A percentile compares a stretch with the other conserved stretches of the same genome.
These are phyloP conservation scores for Tapirus terrestris DNA, from an alignment of 2,113 vertebrate species.

Conservation along the genomic window DNA sequence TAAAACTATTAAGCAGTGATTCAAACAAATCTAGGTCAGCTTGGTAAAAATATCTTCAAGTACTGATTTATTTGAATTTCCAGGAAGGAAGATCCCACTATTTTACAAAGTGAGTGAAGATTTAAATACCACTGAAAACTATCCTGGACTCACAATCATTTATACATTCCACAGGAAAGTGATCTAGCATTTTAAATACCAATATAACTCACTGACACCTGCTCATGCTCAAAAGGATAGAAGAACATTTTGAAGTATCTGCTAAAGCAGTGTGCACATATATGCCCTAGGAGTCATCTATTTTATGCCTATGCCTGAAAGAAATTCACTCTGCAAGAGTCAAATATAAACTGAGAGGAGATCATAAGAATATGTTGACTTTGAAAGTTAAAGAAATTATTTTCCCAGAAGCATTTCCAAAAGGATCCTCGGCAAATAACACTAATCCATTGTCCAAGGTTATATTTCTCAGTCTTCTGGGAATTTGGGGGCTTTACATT, in stretches of 20 bases:
- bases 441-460: neutral
- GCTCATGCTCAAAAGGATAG: neutral
- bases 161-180: neutral
- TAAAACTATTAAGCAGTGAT: neutral
- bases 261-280: neutral
- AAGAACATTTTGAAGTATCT: neutral
- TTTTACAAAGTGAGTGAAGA: neutral
- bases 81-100: neutral
- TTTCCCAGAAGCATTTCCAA: neutral
- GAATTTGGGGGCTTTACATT: neutral
- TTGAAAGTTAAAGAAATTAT: neutral
- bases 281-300: neutral
- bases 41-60: neutral
- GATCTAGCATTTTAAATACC: neutral
- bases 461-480: neutral
- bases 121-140: neutral
- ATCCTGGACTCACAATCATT: rapidly evolving
- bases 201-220: neutral
- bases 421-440: neutral
- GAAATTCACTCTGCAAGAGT: neutral
- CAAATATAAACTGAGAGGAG: neutral
- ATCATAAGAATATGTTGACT: neutral
- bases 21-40: neutral
- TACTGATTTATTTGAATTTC: neutral
- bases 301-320: neutral